A percentile compares a stretch with the other conserved stretches of the same genome.
These are phyloP conservation scores for Patella ulyssiponensis DNA, from an alignment of 2,888 invertebrate species.

Conservation along the genomic window DNA sequence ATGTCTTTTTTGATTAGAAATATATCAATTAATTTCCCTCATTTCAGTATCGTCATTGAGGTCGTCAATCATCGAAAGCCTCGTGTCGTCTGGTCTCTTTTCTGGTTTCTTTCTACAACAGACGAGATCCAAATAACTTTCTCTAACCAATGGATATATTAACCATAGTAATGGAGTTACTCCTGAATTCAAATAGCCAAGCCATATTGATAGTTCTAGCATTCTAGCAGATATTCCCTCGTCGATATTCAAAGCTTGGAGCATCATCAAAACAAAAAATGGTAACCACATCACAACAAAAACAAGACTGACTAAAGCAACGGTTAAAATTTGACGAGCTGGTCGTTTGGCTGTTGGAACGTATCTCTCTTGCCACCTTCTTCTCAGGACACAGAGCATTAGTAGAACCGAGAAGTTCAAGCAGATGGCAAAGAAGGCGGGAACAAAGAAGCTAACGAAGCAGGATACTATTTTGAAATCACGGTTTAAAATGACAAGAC, in stretches of 20 bases:
- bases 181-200: conserved; percentile 23
- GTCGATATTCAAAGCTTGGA: conserved; percentile 8
- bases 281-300: conserved; percentile 24
- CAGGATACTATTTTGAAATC: conserved; percentile 18
- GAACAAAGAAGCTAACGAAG: conserved; percentile 24
- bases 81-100: conserved; percentile 14
- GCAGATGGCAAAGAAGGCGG: conserved; percentile 24
- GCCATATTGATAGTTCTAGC: conserved; percentile 15
- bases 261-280: conserved; percentile 18
- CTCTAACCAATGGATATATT: conserved; percentile 29
- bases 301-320: conserved; percentile 19
- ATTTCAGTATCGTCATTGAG: neutral
- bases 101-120: conserved; percentile 22
- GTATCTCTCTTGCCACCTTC: neutral
- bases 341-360: conserved; percentile 11
- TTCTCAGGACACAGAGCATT: conserved; percentile 17
- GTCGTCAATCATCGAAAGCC: conserved; percentile 3
- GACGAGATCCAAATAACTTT: conserved; percentile 22
- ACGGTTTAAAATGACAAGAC: conserved; percentile 13
- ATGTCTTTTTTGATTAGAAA: neutral
- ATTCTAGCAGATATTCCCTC: conserved; percentile 1
- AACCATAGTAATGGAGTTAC: conserved; percentile 36
- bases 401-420: conserved; percentile 22
- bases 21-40: neutral
- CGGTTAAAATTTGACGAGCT: conserved; percentile 7